A percentile compares a stretch with the other conserved stretches of the same genome.
Evolutionary conservation across 2,888 invertebrate species (phyloP).

Genomic region (Chromoteleia sp.): DNA sequence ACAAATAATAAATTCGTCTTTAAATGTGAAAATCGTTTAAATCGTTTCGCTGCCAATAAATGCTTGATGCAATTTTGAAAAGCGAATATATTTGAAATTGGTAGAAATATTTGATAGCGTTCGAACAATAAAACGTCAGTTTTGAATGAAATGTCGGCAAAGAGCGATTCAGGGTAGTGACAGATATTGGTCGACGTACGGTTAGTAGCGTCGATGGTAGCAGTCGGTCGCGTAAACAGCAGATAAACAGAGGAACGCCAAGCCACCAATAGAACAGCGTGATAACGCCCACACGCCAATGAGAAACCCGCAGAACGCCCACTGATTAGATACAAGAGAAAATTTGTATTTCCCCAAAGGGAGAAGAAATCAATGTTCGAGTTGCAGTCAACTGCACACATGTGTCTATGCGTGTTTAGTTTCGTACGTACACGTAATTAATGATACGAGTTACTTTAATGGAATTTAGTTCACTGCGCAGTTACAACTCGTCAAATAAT

Average conservation of each 20-base stretch:
- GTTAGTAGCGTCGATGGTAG: constrained; percentile 47
- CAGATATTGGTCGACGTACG: constrained; percentile 41
- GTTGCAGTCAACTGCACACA: constrained; percentile 54
- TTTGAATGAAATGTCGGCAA: constrained; percentile 32
- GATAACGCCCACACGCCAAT: constrained; percentile 83
- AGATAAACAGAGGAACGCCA: constrained; percentile 53
- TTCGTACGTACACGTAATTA: constrained; percentile 1
- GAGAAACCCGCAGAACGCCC: constrained; percentile 81
- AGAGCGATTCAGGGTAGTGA: constrained; percentile 14
- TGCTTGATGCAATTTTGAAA: no score
- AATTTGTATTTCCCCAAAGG: constrained; percentile 68
- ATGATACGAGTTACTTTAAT: constrained; percentile 21
- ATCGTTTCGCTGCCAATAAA: no score
- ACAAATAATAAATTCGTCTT: no score
- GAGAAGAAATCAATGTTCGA: constrained; percentile 76
- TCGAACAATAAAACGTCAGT: constrained; percentile 30
- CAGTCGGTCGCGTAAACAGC: constrained; percentile 67
- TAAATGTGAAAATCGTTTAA: no score
- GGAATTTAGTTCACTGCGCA: constrained; percentile 19
- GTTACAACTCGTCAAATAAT: constrained; percentile 3
- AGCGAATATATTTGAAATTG: neutral
- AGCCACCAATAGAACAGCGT: constrained; percentile 75
- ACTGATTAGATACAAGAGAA: constrained; percentile 81
- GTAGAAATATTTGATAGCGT: constrained; percentile 16
- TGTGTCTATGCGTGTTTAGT: constrained; percentile 1